phyloP scores from a whole-genome alignment of 2,797 vertebrate genomes.

The Carcharodon carcharias region DNA sequence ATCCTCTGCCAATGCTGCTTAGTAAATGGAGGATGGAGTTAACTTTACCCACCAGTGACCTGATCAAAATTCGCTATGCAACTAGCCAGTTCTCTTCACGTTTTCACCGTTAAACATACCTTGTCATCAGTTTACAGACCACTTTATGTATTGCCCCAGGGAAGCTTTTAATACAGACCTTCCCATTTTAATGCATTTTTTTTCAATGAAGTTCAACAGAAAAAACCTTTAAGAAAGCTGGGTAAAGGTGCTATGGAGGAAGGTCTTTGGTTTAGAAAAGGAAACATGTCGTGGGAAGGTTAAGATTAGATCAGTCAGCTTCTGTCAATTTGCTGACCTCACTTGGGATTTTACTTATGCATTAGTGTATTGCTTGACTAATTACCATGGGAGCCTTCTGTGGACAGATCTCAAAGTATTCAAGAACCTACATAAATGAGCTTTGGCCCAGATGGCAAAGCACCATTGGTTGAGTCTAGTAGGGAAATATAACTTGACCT shows the following conservation, averaged over 20 bases:
- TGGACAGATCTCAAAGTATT: background rate
- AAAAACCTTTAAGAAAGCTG: background rate
- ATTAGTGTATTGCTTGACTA: background rate
- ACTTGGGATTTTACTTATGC: background rate
- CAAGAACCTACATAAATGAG: background rate
- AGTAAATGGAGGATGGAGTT: background rate
- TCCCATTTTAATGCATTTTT: background rate
- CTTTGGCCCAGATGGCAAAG: background rate
- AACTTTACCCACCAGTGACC: background rate
- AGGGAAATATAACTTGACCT: background rate
- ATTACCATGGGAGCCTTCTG: background rate
- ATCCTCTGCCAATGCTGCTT: no score
- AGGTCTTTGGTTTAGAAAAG: background rate
- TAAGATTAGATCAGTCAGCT: background rate
- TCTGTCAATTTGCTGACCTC: background rate
- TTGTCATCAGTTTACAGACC: background rate
- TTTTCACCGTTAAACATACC: background rate
- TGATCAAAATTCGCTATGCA: background rate
- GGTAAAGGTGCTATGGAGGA: background rate
- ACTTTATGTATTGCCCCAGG: background rate
- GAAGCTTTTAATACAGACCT: background rate
- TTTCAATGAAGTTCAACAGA: background rate
- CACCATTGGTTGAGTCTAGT: background rate
- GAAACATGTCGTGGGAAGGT: background rate
- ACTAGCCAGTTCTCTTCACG: background rate